Evolutionary conservation across 2,797 vertebrate genomes (phyloP).

Genomic region (Sebastolobus alascanus): DNA sequence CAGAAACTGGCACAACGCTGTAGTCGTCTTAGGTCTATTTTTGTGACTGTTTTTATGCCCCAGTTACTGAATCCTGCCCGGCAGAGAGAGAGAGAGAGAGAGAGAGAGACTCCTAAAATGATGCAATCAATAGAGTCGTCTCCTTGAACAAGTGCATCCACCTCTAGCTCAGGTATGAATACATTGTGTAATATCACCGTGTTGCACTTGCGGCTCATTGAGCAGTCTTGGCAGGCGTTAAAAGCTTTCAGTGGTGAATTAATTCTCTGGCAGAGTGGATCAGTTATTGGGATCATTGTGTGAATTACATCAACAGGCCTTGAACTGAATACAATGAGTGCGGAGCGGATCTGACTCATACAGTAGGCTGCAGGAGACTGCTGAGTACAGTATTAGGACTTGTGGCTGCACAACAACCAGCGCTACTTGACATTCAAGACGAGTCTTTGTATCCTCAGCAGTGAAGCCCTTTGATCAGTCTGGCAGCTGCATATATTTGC

Average conservation of each 20-base stretch:
- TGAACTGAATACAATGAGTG: conserved; percentile 1
- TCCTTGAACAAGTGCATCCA: conserved; percentile 35
- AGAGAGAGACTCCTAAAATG: conserved; percentile 28
- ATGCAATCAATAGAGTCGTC: conserved; percentile 57
- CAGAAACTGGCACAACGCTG: conserved; percentile 50
- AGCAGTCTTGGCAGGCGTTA: conserved; percentile 17
- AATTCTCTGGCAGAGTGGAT: conserved; percentile 21
- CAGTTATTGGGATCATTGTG: conserved; percentile 16
- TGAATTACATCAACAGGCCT: conserved; percentile 9
- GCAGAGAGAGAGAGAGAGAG: background rate
- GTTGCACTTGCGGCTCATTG: conserved; percentile 7
- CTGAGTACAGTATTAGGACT: conserved; percentile 33
- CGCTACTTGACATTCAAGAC: conserved; percentile 50
- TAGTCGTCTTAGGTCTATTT: conserved; percentile 39
- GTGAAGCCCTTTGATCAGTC: conserved; percentile 44
- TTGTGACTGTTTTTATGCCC: conserved; percentile 45
- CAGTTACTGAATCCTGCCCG: conserved; percentile 45
- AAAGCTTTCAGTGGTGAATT: background rate
- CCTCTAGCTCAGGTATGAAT: conserved; percentile 22
- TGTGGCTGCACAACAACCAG: conserved; percentile 15
- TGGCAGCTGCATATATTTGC: conserved; percentile 24
- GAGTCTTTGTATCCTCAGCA: conserved; percentile 36
- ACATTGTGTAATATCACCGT: background rate
- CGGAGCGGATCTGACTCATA: conserved; percentile 20
- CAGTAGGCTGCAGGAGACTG: conserved; percentile 5